phyloP scores from a whole-genome alignment of 2,797 vertebrate species.

The Crypturellus tataupa region DNA sequence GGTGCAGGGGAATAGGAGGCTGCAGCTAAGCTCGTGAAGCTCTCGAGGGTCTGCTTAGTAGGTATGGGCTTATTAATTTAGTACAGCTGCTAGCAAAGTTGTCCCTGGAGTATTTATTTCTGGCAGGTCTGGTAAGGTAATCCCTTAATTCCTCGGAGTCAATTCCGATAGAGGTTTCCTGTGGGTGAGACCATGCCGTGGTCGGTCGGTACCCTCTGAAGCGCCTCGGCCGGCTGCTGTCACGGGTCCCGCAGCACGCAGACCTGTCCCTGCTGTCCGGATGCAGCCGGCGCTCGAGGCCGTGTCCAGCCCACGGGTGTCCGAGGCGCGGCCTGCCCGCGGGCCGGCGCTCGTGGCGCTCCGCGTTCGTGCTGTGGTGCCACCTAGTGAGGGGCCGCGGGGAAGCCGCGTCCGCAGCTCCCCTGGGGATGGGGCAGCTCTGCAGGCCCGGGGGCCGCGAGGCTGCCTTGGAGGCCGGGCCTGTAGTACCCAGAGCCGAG shows the following conservation, averaged over 20 bases:
- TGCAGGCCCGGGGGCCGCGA: too few relatives aligned
- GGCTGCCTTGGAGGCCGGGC: not conserved
- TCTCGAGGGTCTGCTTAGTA: not conserved
- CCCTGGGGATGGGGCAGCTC: not conserved
- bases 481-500: too few relatives aligned
- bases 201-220: not conserved
- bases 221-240: not conserved
- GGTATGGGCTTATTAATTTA: not conserved
- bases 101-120: constrained; percentile 37
- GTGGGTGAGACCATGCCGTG: not conserved
- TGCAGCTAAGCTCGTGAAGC: not conserved
- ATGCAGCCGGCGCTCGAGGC: not conserved
- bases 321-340: not conserved
- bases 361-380: not conserved
- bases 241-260: not conserved
- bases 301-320: not conserved
- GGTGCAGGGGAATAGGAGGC: not conserved
- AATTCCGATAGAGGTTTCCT: constrained; percentile 33
- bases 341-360: not conserved
- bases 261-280: not conserved
- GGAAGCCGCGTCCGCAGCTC: not conserved
- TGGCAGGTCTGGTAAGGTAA: constrained; percentile 9
- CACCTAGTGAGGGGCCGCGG: not conserved
- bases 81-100: constrained; percentile 1
- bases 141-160: constrained; percentile 54